Conservation (phyloP, 1,140 invertebrate genomes). For the Drosophila sp. region DNA sequence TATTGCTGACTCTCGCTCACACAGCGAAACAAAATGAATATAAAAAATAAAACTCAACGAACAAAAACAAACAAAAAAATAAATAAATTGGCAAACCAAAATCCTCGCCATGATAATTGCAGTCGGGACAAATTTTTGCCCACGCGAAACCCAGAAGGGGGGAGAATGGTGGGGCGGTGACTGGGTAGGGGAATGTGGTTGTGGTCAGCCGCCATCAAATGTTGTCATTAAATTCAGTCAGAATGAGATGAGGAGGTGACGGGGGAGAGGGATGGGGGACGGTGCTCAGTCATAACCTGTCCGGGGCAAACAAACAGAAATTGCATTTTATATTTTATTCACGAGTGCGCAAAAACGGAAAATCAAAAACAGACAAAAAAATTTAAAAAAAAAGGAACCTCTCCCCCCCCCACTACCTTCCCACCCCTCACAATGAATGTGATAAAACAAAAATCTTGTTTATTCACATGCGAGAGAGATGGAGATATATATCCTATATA, state of each 20-base stretch:
- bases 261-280: background rate
- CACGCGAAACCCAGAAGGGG: constrained; percentile 1
- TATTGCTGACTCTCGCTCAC: constrained; percentile 36
- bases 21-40: background rate
- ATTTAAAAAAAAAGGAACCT: background rate
- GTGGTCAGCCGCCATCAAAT: constrained; percentile 42
- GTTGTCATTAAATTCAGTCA: constrained; percentile 62
- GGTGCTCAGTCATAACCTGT: constrained; percentile 49
- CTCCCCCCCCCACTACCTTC: too few relatives aligned
- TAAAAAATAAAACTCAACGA: background rate
- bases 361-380: constrained; percentile 8
- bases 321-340: constrained; percentile 76
- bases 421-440: background rate
- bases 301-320: constrained; percentile 52
- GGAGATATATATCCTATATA: background rate
- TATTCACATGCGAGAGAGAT: constrained; percentile 24
- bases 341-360: constrained; percentile 38
- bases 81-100: constrained; percentile 53
- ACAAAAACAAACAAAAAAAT: constrained; percentile 36
- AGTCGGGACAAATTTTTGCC: constrained; percentile 25
- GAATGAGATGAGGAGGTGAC: background rate
- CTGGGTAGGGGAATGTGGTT: background rate
- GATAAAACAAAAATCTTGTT: constrained; percentile 47
- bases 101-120: constrained; percentile 42
- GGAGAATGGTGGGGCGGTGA: too few relatives aligned